phyloP scores from a whole-genome alignment of 2,113 vertebrate genomes.

The Neopipo cinnamomea region DNA sequence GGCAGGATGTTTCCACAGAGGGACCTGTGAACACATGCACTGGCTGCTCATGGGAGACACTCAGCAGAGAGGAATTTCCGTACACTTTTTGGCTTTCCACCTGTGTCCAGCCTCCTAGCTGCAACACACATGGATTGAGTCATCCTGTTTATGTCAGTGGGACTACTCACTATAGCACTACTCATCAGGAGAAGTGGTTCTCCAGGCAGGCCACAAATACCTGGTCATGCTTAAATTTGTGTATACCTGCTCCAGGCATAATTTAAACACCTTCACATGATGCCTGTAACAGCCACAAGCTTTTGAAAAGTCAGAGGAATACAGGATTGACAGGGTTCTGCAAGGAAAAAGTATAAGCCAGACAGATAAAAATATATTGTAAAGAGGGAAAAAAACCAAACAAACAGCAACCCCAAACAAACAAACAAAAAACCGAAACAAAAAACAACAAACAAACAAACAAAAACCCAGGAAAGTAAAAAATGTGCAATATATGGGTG shows the following conservation, averaged over 20 bases:
- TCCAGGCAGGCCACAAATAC: background rate
- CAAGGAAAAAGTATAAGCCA: background rate
- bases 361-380: background rate
- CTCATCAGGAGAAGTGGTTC: background rate
- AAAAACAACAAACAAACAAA: too few relatives aligned
- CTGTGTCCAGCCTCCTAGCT: background rate
- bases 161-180: background rate
- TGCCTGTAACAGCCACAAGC: background rate
- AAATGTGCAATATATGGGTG: background rate
- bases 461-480: background rate
- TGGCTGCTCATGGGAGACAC: background rate
- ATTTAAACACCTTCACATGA: background rate
- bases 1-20: background rate
- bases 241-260: background rate
- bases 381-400: background rate
- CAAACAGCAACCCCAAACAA: background rate
- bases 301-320: background rate
- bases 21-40: conserved; percentile 16
- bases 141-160: background rate
- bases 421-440: background rate
- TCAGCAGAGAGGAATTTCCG: conserved; percentile 44
- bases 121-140: background rate
- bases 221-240: background rate
- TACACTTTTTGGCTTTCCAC: background rate
- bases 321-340: background rate